A percentile compares a stretch with the other conserved stretches of the same genome.
phyloP scores from a whole-genome alignment of 1,140 invertebrate genomes.

The Tribolium castaneum region DNA sequence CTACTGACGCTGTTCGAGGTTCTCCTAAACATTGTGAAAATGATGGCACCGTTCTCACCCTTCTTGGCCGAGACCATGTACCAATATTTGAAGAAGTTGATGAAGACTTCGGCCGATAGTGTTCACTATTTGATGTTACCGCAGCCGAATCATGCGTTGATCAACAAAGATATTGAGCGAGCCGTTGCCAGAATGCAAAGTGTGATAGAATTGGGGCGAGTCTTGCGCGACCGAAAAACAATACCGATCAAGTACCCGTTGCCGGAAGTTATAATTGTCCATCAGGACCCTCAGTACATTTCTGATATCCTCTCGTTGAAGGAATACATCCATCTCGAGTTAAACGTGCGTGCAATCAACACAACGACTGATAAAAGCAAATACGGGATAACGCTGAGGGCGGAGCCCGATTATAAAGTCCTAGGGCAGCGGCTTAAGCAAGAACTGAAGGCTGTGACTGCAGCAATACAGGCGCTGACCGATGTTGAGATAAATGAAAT shows the following conservation, averaged over 20 bases:
- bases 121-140: constrained; percentile 94
- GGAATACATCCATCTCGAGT: constrained; percentile 91
- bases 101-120: constrained; percentile 69
- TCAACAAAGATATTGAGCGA: constrained; percentile 89
- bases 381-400: constrained; percentile 93
- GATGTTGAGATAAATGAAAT: constrained; percentile 86
- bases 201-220: constrained; percentile 93
- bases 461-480: constrained; percentile 83
- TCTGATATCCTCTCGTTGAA: constrained; percentile 86
- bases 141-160: constrained; percentile 75
- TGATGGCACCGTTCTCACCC: constrained; percentile 98
- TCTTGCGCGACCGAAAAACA: constrained; percentile 92
- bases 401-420: constrained; percentile 90
- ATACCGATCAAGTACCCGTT: constrained; percentile 97
- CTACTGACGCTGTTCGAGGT: constrained; percentile 91
- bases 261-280: constrained; percentile 94
- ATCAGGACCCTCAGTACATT: constrained; percentile 83
- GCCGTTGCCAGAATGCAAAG: constrained; percentile 94
- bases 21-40: constrained; percentile 87
- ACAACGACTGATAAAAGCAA: constrained; percentile 92
- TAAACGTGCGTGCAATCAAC: constrained; percentile 92
- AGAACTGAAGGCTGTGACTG: constrained; percentile 88
- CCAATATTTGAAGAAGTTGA: constrained; percentile 79
- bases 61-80: constrained; percentile 98
- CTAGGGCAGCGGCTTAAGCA: constrained; percentile 90